Evolutionary conservation across 2,113 vertebrate genomes (phyloP).

Genomic region (Pseudopodoces humilis): DNA sequence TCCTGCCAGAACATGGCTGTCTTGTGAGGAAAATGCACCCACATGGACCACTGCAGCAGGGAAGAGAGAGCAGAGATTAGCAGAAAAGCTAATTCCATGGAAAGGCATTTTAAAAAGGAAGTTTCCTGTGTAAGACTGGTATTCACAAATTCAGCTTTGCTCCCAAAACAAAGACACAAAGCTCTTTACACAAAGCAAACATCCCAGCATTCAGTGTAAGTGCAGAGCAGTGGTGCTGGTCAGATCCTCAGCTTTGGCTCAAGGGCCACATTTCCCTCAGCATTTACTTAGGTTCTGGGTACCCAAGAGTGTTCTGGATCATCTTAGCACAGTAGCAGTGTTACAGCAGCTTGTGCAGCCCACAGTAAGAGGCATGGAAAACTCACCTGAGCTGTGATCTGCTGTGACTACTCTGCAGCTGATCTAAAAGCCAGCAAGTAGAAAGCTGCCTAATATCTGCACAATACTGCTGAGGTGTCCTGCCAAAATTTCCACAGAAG

Average conservation of each 20-base stretch:
- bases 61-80: not conserved
- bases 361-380: not conserved
- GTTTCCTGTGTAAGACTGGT: not conserved
- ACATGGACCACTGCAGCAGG: not conserved
- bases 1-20: not conserved
- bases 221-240: not conserved
- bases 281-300: not conserved
- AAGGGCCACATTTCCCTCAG: not conserved
- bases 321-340: not conserved
- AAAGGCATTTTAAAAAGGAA: not conserved
- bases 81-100: not conserved
- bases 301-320: not conserved
- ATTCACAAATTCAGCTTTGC: not conserved
- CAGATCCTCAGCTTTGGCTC: not conserved
- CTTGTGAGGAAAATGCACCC: not conserved
- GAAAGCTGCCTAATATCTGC: not conserved
- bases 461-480: accelerated
- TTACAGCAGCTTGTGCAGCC: not conserved
- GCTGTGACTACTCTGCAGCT: not conserved
- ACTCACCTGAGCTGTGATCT: not conserved
- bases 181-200: not conserved
- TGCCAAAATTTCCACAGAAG: not conserved
- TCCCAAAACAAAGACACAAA: not conserved
- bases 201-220: not conserved
- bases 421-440: not conserved